Conservation (phyloP, 2,113 vertebrate genomes). For the Hippopotamus amphibius region DNA sequence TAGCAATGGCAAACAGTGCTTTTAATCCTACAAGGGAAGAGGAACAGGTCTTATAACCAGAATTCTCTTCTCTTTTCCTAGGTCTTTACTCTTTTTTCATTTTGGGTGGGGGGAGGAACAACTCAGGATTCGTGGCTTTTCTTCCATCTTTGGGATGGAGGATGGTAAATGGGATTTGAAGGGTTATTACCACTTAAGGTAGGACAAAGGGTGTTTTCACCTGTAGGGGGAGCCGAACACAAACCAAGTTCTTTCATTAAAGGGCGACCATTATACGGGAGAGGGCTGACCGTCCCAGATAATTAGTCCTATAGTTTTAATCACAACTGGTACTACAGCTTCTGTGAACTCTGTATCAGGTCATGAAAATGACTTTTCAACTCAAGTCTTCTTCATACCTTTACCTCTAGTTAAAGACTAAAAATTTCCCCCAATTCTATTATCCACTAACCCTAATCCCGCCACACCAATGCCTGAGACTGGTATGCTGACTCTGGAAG, state of each 20-base stretch:
- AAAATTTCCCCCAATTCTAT: not conserved
- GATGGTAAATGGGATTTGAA: not conserved
- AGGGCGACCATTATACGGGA: not conserved
- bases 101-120: not conserved
- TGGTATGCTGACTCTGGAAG: not conserved
- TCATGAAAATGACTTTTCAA: conserved; percentile 10
- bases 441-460: not conserved
- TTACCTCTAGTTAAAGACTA: conserved; percentile 40
- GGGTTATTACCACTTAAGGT: not conserved
- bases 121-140: conserved; percentile 2
- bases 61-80: not conserved
- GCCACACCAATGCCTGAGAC: not conserved
- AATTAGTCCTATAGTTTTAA: conserved; percentile 32
- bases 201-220: not conserved
- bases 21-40: not conserved
- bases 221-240: not conserved
- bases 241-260: not conserved
- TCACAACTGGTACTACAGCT: not conserved
- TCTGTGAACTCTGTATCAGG: not conserved
- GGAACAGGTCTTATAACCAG: not conserved
- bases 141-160: not conserved
- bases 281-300: not conserved
- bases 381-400: not conserved
- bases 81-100: not conserved
- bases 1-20: not conserved